Evolutionary conservation across 2,888 invertebrate species (phyloP), one percentile per base, ranked within the genome.

Genomic region (Bedellia somnulentella): DNA sequence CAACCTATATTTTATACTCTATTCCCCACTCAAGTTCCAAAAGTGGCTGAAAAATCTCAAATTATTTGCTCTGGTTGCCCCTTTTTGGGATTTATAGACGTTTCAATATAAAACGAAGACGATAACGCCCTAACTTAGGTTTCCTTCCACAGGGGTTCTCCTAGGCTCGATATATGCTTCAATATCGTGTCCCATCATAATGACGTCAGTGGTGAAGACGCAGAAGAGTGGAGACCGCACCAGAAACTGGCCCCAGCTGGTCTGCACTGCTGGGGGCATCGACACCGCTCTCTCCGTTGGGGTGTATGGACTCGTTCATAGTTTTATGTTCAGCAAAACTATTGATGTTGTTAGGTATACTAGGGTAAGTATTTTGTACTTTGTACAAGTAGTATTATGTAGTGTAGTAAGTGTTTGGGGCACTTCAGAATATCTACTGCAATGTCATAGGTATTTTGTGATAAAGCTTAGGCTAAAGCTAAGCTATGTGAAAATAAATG

Each of bases 221-320:
- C 51, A 56, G 12, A 36, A 37, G 0, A 39, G 41, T 21, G 48
- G 49, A 9, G 41, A 40, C 21, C 43, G 55, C 24, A 40, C 39
- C 2, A 50, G 55, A 18, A 60, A 63, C 43, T 70, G 70, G 71
- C 49, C 60, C 2, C 68, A 68, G 37, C 43, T 73, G 14, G 49
- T 71, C 4, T 57, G 59, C 38, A 70, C 67, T 1, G 56, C 71
- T 1, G 64, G 68, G 0, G 71, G 71, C 5, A 44, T 51, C 2
- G 75, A 73, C 40, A 68, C 70, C 0, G 58, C 63, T 0, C 58
- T 73, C 22, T 71, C 71, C 37, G 71, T 73, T 10, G 71, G 67
- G 10, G 49, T 64, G n/a, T 71, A 55, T 34, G 73, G 73, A 4
- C 44, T 67, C 16, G 44, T 70, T 11, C 53, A 47, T 38, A 62